Evolutionary conservation across 2,113 vertebrate genomes (phyloP).

Genomic region (Podiceps cristatus): DNA sequence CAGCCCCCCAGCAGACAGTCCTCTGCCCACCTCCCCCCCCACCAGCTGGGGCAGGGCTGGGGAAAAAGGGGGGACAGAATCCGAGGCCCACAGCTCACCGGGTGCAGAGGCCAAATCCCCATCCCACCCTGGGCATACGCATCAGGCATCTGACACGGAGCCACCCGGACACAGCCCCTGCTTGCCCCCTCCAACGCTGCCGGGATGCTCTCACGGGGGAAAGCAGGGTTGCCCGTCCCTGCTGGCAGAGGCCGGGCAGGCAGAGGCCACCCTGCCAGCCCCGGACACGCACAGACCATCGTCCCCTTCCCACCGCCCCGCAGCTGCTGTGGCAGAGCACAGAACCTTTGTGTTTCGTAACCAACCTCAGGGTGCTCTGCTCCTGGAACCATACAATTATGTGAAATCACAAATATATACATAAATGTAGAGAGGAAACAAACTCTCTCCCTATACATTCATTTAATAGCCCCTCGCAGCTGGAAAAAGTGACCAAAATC

Average conservation of each 20-base stretch:
- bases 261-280: background rate
- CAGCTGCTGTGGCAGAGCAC: background rate
- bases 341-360: constrained; percentile 41
- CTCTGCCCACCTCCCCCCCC: background rate
- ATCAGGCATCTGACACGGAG: background rate
- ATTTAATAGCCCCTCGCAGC: background rate
- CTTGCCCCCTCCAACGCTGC: rapidly evolving
- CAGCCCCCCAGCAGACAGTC: background rate
- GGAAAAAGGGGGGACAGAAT: background rate
- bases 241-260: background rate
- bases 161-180: background rate
- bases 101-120: background rate
- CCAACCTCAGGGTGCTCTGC: background rate
- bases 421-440: background rate
- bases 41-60: background rate
- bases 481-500: background rate
- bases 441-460: background rate
- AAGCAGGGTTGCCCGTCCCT: background rate
- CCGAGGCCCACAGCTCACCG: background rate
- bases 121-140: rapidly evolving
- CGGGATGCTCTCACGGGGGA: rapidly evolving
- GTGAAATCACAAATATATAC: background rate
- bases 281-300: background rate
- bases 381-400: background rate
- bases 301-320: background rate